Evolutionary conservation across 2,113 vertebrate species (phyloP).

Genomic region (Tonatia bakeri): DNA sequence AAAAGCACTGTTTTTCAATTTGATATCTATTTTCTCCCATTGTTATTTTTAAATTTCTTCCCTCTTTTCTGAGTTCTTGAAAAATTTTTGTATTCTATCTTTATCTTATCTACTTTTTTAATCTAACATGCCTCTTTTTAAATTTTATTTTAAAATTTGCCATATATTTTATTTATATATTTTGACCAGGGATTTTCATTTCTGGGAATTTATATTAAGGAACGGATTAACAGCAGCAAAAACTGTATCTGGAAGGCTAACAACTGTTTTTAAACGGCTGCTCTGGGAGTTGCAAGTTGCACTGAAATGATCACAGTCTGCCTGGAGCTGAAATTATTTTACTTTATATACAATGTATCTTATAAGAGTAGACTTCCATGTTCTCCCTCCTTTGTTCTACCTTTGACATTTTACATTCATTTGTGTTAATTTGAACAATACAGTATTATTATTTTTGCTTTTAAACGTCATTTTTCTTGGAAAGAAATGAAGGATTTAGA

Average conservation of each 20-base stretch:
- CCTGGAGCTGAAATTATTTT: not conserved
- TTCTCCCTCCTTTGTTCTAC: not conserved
- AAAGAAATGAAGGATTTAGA: not conserved
- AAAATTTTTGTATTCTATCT: slow-evolving; percentile 2
- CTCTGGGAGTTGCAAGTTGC: not conserved
- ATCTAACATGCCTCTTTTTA: not conserved
- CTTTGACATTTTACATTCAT: not conserved
- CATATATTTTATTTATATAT: not conserved
- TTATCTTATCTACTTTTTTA: not conserved
- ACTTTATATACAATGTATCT: not conserved
- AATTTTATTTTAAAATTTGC: not conserved
- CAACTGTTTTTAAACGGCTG: not conserved
- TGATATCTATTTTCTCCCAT: not conserved
- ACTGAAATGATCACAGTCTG: not conserved
- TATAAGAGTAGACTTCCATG: not conserved
- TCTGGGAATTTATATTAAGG: not conserved
- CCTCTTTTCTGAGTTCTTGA: not conserved
- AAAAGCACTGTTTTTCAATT: not conserved
- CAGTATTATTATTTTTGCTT: not conserved
- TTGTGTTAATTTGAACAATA: not conserved
- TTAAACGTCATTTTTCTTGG: not conserved
- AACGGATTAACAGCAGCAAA: not conserved
- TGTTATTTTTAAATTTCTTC: not conserved
- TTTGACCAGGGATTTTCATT: not conserved
- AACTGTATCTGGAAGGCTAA: not conserved